Percentiles rank a stretch among this genome's conserved stretches.
Conservation (phyloP, 2,888 invertebrate genomes). For the Apotomis betuletana region DNA sequence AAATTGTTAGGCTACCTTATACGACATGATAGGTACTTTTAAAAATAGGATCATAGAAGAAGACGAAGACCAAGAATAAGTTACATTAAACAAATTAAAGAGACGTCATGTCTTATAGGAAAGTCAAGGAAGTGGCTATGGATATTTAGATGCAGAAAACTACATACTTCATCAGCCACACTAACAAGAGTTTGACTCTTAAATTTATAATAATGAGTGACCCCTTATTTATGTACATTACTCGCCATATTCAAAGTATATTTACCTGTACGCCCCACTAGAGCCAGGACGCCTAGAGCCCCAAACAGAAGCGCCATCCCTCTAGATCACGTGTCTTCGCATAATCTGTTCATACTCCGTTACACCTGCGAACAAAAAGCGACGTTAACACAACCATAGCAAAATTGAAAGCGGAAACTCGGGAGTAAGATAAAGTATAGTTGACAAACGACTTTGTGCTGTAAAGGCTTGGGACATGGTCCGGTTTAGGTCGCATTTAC, state of each 20-base stretch:
- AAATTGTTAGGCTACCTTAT: too few relatives aligned
- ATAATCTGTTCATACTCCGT: constrained; percentile 65
- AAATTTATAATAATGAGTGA: too few relatives aligned
- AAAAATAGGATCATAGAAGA: too few relatives aligned
- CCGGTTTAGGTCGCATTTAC: constrained; percentile 8
- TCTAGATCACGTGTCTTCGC: constrained; percentile 68
- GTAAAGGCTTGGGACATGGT: constrained; percentile 5
- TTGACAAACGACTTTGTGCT: constrained; percentile 13
- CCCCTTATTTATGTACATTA: too few relatives aligned
- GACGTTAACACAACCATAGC: constrained; percentile 46
- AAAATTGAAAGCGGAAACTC: not conserved
- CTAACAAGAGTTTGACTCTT: too few relatives aligned
- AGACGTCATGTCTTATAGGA: too few relatives aligned
- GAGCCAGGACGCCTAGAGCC: constrained; percentile 70
- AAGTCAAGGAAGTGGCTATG: too few relatives aligned
- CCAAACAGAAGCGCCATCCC: constrained; percentile 71
- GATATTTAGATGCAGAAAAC: too few relatives aligned
- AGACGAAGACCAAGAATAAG: too few relatives aligned
- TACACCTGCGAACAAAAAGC: constrained; percentile 63
- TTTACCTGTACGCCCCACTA: constrained; percentile 73
- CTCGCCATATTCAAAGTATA: not conserved
- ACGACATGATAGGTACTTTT: too few relatives aligned
- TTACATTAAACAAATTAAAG: too few relatives aligned
- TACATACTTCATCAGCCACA: too few relatives aligned
- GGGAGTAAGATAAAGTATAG: not conserved